A percentile compares a stretch with the other conserved stretches of the same genome.
Evolutionary conservation across 2,888 invertebrate species (phyloP).

Genomic region (Heliothis peltigera): DNA sequence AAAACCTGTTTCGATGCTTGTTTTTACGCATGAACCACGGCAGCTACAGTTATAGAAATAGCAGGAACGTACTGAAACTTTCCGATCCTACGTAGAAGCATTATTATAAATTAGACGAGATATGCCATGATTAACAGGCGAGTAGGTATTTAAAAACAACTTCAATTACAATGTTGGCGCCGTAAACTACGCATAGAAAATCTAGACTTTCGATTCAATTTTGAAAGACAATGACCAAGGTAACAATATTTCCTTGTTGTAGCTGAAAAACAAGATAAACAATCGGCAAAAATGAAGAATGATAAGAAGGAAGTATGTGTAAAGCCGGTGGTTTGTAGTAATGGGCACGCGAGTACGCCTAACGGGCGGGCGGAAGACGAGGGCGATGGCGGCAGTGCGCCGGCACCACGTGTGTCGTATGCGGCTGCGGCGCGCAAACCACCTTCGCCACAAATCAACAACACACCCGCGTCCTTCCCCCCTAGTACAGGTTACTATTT

Average conservation of each 20-base stretch:
- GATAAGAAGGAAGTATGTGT: slow-evolving; percentile 81
- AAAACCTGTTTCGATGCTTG: slow-evolving; percentile 63
- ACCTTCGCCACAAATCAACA: slow-evolving; percentile 80
- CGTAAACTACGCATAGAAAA: slow-evolving; percentile 17
- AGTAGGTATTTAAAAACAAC: background rate
- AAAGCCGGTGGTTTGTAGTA: slow-evolving; percentile 79
- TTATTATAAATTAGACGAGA: slow-evolving; percentile 20
- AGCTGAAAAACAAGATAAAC: slow-evolving; percentile 83
- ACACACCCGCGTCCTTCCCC: slow-evolving; percentile 78
- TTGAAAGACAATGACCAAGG: slow-evolving; percentile 53
- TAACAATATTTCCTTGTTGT: slow-evolving; percentile 69
- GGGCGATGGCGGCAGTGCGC: slow-evolving; percentile 76
- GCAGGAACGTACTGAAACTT: slow-evolving; percentile 21
- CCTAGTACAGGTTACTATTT: slow-evolving; percentile 77
- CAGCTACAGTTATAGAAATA: slow-evolving; percentile 32
- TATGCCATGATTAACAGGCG: slow-evolving; percentile 10
- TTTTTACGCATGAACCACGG: slow-evolving; percentile 48
- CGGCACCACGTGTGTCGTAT: slow-evolving; percentile 81
- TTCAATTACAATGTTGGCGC: slow-evolving; percentile 25
- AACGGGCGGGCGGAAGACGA: slow-evolving; percentile 87
- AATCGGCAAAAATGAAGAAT: slow-evolving; percentile 82
- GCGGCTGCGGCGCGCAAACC: slow-evolving; percentile 86
- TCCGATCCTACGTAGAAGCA: slow-evolving; percentile 15
- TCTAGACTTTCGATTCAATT: slow-evolving; percentile 32
- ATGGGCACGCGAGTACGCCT: slow-evolving; percentile 83